These are phyloP conservation scores for Teleiodes luculella DNA, from an alignment of 2,888 invertebrate species.

Conservation along the genomic window DNA sequence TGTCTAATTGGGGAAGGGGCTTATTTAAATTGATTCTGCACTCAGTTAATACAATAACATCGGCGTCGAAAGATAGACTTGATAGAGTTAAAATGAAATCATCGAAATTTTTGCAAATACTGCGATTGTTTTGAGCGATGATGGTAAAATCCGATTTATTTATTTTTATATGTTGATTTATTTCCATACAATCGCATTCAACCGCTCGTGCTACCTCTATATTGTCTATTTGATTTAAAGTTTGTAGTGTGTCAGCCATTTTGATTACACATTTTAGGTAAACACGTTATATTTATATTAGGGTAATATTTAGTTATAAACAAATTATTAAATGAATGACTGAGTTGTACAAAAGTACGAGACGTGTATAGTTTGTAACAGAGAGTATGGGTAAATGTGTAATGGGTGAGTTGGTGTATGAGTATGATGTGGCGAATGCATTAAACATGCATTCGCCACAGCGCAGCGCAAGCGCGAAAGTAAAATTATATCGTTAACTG, in stretches of 20 bases:
- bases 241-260: not conserved
- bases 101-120: conserved; percentile 2
- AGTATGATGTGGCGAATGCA: no score
- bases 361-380: no score
- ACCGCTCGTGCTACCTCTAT: not conserved
- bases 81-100: conserved; percentile 8
- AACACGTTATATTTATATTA: no score
- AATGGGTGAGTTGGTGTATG: no score
- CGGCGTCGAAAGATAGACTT: conserved; percentile 4
- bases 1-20: conserved; percentile 1
- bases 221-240: conserved; percentile 13
- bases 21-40: conserved; percentile 14
- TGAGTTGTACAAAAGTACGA: no score
- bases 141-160: conserved; percentile 7
- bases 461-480: no score
- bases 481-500: no score
- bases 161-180: conserved; percentile 4
- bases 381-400: no score
- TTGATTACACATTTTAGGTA: no score
- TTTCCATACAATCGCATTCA: conserved; percentile 1
- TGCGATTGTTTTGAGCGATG: conserved; percentile 18
- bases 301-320: no score
- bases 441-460: no score
- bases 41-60: conserved; percentile 20
- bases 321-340: no score